Base-by-base conservation (phyloP, 2,888 invertebrate species). In the Apomyelois bistriatella region DNA sequence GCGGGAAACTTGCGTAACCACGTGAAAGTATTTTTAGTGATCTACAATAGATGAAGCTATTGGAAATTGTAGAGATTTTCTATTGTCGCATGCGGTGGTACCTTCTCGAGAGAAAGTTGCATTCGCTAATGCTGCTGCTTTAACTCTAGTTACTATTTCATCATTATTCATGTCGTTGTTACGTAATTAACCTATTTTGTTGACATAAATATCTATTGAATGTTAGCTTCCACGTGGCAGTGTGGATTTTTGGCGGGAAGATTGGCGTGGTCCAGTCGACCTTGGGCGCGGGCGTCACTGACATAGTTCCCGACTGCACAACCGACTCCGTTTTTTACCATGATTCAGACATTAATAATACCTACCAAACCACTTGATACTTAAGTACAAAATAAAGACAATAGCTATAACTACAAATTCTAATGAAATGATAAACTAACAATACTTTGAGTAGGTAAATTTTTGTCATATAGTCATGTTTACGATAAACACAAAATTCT, bases 201-300 rank as follows among this genome's bases (percentile, higher is more conserved):
- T 10, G 16, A 32, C 32, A 32, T 32, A 32, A 30, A 30, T 13
- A 13, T 48, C 53, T 53, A 32, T 30, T 10, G 43, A 52, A 43
- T 57, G 61, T 58, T 55, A 55, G 55, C 3, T 53, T 59, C 65
- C 79, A 78, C 76, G 79, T 81, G 78, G 67, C 69, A 55, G 56
- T 59, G 65, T 58, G 57, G 40, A 58, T 73, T 74, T 72, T 89
- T 84, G 89, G 88, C 88, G 89, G 89, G 87, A 89, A 85, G 59
- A 58, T 53, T 63, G 59, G 71, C 65, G 68, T 70, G 72, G 67
- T 74, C 66, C 79, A 67, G 85, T 76, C 82, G 88, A 74, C 89
- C 89, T 89, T 90, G 88, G 73, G 58, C n/a, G 60, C 66, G 84
- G 80, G 87, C 88, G 87, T 86, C 87, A 88, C 70, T 85, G 85